Evolutionary conservation across 1,140 invertebrate species (phyloP).

Genomic region (Drosophila littoralis): DNA sequence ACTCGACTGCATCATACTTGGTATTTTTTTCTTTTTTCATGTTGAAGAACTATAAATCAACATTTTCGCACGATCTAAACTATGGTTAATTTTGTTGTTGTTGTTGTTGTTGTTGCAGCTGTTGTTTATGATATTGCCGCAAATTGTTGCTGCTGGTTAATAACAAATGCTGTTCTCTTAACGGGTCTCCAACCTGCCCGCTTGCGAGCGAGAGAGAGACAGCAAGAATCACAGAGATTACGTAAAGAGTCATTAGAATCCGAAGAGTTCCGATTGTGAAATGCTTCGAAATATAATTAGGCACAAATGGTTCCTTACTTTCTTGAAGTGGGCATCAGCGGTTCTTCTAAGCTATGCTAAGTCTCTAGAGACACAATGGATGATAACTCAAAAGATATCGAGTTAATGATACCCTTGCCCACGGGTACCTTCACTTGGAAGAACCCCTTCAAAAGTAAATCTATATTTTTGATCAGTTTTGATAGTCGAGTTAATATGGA

Average conservation of each 20-base stretch:
- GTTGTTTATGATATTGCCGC: constrained; percentile 38
- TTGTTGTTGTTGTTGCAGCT: constrained; percentile 19
- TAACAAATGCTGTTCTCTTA: constrained; percentile 29
- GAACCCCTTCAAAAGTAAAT: no score
- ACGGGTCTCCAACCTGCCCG: constrained; percentile 14
- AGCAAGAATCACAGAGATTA: constrained; percentile 6
- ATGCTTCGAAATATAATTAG: not conserved
- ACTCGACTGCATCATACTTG: no score
- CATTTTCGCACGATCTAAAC: constrained; percentile 44
- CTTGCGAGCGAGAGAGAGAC: not conserved
- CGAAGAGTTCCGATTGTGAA: constrained; percentile 6
- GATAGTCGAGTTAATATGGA: no score
- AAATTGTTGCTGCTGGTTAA: constrained; percentile 31
- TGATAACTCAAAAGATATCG: no score
- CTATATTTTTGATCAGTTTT: no score
- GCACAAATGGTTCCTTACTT: not conserved
- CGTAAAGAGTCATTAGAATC: constrained; percentile 7
- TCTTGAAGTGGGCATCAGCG: no score
- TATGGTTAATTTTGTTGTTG: constrained; percentile 17
- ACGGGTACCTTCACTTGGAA: no score
- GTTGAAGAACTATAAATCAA: constrained; percentile 14
- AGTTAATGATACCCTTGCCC: no score
- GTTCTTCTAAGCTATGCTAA: not conserved
- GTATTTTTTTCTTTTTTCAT: not conserved
- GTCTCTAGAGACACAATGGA: not conserved